Percentiles rank a stretch among this genome's conserved stretches.
phyloP scores from a whole-genome alignment of 2,113 vertebrate genomes.

The Sturnus vulgaris region DNA sequence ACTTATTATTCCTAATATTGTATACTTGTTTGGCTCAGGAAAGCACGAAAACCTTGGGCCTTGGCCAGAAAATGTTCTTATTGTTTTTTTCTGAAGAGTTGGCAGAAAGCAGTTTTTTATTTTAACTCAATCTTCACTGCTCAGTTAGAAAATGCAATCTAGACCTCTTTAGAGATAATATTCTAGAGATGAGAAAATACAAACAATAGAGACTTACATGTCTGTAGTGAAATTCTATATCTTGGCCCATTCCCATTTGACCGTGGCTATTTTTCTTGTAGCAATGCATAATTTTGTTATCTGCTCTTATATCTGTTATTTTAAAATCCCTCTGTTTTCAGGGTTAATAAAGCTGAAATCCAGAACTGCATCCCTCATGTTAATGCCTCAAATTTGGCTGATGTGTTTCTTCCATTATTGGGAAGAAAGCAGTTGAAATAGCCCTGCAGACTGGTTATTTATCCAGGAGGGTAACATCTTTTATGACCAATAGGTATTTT shows the following conservation, averaged over 20 bases:
- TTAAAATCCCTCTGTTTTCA: neutral
- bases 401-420: slow-evolving; percentile 1
- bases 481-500: slow-evolving; percentile 27
- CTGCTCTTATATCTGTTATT: neutral
- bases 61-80: neutral
- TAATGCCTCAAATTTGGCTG: neutral
- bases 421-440: neutral
- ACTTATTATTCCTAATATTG: neutral
- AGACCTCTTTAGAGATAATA: neutral
- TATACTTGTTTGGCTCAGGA: neutral
- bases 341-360: neutral
- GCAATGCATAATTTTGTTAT: neutral
- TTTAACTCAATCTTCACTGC: neutral
- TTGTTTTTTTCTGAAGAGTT: slow-evolving; percentile 17
- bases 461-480: neutral
- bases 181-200: neutral
- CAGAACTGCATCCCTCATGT: neutral
- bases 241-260: neutral
- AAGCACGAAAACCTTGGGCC: neutral
- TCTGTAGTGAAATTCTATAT: neutral
- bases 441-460: neutral
- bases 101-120: neutral
- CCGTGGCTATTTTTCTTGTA: neutral
- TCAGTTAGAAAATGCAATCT: neutral
- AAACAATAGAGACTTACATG: neutral